Base-by-base conservation (phyloP, 2,888 invertebrate genomes). In the Mythimna albipuncta region DNA sequence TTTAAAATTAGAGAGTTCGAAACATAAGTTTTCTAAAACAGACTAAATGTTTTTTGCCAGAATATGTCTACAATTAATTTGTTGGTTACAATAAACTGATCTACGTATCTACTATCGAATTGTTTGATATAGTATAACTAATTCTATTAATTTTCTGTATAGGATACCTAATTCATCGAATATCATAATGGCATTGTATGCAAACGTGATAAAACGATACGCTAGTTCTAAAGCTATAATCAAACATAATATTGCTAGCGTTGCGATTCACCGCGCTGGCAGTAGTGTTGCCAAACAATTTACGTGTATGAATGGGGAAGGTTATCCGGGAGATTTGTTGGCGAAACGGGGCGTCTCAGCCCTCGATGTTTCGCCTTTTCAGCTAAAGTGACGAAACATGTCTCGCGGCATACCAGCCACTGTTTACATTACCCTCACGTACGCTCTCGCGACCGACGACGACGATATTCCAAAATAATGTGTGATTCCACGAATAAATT, bases 331-430 rank as follows among this genome's bases (percentile, higher is more conserved):
- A 90, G 89, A 91, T 92, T 92, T 89, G 88, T 88, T 88, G 88
- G 86, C 85, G 85, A 87, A 88, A 89, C 87, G 88, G 87, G 87
- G 86, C 84, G 85, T 82, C 86, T 82, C 87, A 82, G 77, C 75
- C 82, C 82, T 77, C 83, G 75, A 85, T 89, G 90, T 91, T 89
- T 88, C 89, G 91, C 91, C 90, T 92, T 90, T 91, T 89, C 88
- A 91, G 89, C 89, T 91, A 93, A 94, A 94, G 94, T 94, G 94
- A 94, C 93, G 92, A 93, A 93, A 93, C 94, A 93, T 94, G 93
- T 94, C 92, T 93, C 85, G 88, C 79, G 89, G 89, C 88, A 84
- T 67, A 77, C 77, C 84, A 83, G 80, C 83, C 79, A 80, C 84
- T 91, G 92, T 94, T 94, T 91, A 88, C 91, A 93, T 93, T 94